Percentiles rank a stretch among this genome's conserved stretches.
phyloP scores from a whole-genome alignment of 2,113 vertebrate genomes.

The Scophthalmus maximus region DNA sequence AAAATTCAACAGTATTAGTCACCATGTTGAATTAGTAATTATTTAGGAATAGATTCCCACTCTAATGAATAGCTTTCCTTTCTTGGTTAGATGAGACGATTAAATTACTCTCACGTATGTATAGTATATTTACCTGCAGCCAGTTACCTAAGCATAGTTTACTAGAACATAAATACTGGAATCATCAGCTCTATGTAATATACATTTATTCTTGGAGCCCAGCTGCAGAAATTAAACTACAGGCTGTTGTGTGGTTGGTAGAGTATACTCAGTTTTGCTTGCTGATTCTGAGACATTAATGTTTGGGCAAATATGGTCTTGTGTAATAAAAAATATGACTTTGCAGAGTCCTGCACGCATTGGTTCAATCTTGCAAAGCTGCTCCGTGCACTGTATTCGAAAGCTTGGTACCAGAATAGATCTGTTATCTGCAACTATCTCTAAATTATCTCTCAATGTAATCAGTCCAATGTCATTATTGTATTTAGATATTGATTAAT shows the following conservation, averaged over 20 bases:
- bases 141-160: not conserved
- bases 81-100: not conserved
- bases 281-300: not conserved
- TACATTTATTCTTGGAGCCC: not conserved
- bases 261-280: not conserved
- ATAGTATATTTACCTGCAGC: not conserved
- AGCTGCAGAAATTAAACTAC: not conserved
- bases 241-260: not conserved
- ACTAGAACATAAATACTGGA: not conserved
- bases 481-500: not conserved
- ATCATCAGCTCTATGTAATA: not conserved
- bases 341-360: not conserved
- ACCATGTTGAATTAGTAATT: not conserved
- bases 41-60: not conserved
- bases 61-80: not conserved
- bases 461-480: not conserved
- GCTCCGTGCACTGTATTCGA: no score
- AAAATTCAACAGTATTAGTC: not conserved
- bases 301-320: no score
- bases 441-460: not conserved
- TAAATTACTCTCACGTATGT: not conserved
- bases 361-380: no score
- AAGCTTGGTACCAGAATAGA: not conserved
- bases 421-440: not conserved
- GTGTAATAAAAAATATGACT: not conserved